Percentiles rank a stretch among this genome's conserved stretches.
These are phyloP conservation scores for Calcarius lapponicus DNA, from an alignment of 2,797 vertebrate genomes.

Conservation along the genomic window DNA sequence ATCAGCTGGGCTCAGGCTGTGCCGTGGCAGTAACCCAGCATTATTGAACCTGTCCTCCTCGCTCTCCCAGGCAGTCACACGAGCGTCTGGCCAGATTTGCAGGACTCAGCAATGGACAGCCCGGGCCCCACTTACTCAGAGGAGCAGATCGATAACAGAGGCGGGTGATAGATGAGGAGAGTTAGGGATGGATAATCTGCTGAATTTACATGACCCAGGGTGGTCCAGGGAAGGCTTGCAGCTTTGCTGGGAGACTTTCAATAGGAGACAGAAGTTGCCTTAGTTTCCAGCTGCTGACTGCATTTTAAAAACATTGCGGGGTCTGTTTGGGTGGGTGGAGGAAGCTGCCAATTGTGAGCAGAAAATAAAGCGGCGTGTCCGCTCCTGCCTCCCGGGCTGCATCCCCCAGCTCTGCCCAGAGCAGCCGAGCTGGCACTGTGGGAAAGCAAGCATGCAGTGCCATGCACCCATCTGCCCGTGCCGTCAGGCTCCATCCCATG, in stretches of 20 bases:
- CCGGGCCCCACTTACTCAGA: slow-evolving; percentile 34
- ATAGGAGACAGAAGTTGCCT: slow-evolving; percentile 70
- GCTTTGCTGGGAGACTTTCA: slow-evolving; percentile 69
- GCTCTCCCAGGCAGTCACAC: slow-evolving; percentile 55
- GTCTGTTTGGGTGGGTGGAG: slow-evolving; percentile 57
- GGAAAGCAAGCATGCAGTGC: background rate
- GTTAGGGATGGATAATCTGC: slow-evolving; percentile 74
- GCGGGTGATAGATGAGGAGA: slow-evolving; percentile 73
- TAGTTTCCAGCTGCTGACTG: slow-evolving; percentile 70
- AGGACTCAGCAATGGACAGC: slow-evolving; percentile 61
- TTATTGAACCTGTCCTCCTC: slow-evolving; percentile 51
- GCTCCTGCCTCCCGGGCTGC: background rate
- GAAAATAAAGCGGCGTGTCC: slow-evolving; percentile 34
- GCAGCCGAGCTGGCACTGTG: fast-evolving
- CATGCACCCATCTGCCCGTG: background rate
- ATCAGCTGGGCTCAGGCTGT: background rate
- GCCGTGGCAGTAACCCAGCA: background rate
- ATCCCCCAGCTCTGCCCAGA: fast-evolving
- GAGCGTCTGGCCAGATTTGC: slow-evolving; percentile 59
- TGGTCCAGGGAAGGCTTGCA: slow-evolving; percentile 57
- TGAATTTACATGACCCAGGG: slow-evolving; percentile 75
- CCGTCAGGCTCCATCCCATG: fast-evolving
- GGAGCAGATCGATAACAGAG: slow-evolving; percentile 68
- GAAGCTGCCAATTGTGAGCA: slow-evolving; percentile 54
- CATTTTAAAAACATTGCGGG: slow-evolving; percentile 62